Conservation (phyloP, 37 sponge, comb jelly and placozoan genomes). For the Sycon ciliatum region DNA sequence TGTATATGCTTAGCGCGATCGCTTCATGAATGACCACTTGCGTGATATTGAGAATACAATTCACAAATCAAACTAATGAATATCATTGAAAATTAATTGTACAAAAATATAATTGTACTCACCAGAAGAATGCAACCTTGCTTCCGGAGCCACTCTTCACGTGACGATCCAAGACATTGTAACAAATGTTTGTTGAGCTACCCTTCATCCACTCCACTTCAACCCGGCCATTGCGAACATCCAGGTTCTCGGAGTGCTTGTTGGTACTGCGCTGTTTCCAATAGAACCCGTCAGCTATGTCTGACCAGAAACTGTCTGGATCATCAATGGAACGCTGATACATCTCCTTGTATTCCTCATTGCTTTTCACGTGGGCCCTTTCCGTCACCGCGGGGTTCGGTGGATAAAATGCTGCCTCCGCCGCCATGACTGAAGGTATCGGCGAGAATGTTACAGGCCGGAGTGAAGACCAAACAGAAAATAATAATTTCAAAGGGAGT, state of each 20-base stretch:
- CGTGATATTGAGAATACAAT: too few species aligned
- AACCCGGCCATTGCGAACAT: conserved; percentile 20
- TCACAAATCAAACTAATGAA: too few species aligned
- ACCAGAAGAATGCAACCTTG: conserved; percentile 38
- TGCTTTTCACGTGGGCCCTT: conserved; percentile 27
- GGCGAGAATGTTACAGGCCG: too few species aligned
- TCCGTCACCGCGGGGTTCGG: conserved; percentile 5
- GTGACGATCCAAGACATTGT: conserved; percentile 30
- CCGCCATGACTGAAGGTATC: too few species aligned
- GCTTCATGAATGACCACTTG: too few species aligned
- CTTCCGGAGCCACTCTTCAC: conserved; percentile 26
- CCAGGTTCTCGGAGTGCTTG: conserved; percentile 20
- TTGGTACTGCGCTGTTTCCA: conserved; percentile 22
- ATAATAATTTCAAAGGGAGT: too few species aligned
- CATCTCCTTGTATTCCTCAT: conserved; percentile 28
- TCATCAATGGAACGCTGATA: conserved; percentile 25
- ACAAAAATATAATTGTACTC: too few species aligned
- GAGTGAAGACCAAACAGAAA: too few species aligned
- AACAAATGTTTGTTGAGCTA: conserved; percentile 27
- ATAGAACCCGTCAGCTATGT: conserved; percentile 33
- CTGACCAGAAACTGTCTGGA: conserved; percentile 30
- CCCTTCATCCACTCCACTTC: conserved; percentile 28
- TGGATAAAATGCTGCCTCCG: too few species aligned
- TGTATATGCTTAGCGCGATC: too few species aligned
- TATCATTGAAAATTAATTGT: too few species aligned